A percentile compares a stretch with the other conserved stretches of the same genome.
phyloP scores from a whole-genome alignment of 2,888 invertebrate species.

The Chrysolina oricalcia region DNA sequence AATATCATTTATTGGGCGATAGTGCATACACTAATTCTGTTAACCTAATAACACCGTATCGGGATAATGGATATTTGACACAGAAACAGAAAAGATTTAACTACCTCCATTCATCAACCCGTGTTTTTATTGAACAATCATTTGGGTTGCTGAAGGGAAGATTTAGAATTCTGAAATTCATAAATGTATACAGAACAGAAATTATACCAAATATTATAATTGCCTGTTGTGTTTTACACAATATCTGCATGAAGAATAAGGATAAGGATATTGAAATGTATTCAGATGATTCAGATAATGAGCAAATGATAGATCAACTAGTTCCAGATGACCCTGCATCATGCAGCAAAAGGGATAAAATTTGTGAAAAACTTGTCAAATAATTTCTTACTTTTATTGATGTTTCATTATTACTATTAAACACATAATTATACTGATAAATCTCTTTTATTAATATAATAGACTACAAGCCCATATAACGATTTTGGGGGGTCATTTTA shows the following conservation, averaged over 20 bases:
- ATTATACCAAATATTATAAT: conserved; percentile 19
- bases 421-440: conserved; percentile 5
- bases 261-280: conserved; percentile 25
- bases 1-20: conserved; percentile 33
- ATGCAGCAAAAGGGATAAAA: conserved; percentile 26
- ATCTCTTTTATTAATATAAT: conserved; percentile 12
- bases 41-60: conserved; percentile 26
- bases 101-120: conserved; percentile 19
- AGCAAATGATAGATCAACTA: conserved; percentile 25
- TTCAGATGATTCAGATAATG: conserved; percentile 24
- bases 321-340: conserved; percentile 22
- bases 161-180: conserved; percentile 3
- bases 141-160: conserved; percentile 32
- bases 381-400: conserved; percentile 6
- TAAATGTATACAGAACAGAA: conserved; percentile 12
- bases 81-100: conserved; percentile 7
- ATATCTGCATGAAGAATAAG: conserved; percentile 10
- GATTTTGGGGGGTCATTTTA: too few relatives aligned
- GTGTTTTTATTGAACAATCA: conserved; percentile 25
- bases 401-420: not conserved
- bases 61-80: conserved; percentile 23
- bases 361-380: conserved; percentile 29
- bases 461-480: too few relatives aligned
- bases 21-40: conserved; percentile 31
- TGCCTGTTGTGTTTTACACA: conserved; percentile 13